Evolutionary conservation across 2,113 vertebrate genomes (phyloP).

Genomic region (Chunga burmeisteri): DNA sequence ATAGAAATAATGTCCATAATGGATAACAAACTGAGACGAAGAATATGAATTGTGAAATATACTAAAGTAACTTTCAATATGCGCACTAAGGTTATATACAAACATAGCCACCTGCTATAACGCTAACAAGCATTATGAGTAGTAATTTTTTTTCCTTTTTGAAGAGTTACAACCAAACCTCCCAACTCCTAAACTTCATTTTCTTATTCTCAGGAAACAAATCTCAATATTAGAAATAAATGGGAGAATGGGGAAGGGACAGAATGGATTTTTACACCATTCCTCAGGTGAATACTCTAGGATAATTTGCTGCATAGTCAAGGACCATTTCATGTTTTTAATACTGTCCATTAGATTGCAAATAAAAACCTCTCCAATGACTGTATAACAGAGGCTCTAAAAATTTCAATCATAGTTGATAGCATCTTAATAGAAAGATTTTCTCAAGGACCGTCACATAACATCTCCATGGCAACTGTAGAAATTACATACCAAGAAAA

Average conservation of each 20-base stretch:
- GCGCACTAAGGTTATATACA: neutral
- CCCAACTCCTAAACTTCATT: neutral
- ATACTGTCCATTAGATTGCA: neutral
- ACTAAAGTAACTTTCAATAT: neutral
- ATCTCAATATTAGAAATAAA: neutral
- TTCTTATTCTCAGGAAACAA: neutral
- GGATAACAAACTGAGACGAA: neutral
- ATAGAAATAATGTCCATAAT: neutral
- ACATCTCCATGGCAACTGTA: neutral
- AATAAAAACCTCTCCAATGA: neutral
- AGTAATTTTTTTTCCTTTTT: neutral
- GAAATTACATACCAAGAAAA: neutral
- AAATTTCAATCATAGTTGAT: neutral
- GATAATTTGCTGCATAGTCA: neutral
- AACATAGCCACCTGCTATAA: neutral
- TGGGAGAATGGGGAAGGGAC: neutral
- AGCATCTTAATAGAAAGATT: neutral
- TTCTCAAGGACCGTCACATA: neutral
- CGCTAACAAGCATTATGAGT: neutral
- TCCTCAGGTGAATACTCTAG: neutral
- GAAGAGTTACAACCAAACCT: neutral
- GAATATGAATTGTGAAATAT: neutral
- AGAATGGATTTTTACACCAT: neutral
- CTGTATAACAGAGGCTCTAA: neutral
- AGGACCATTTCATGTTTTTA: neutral